These are phyloP conservation scores for Dicaeum eximium DNA, from an alignment of 2,113 vertebrate genomes.

Conservation along the genomic window DNA sequence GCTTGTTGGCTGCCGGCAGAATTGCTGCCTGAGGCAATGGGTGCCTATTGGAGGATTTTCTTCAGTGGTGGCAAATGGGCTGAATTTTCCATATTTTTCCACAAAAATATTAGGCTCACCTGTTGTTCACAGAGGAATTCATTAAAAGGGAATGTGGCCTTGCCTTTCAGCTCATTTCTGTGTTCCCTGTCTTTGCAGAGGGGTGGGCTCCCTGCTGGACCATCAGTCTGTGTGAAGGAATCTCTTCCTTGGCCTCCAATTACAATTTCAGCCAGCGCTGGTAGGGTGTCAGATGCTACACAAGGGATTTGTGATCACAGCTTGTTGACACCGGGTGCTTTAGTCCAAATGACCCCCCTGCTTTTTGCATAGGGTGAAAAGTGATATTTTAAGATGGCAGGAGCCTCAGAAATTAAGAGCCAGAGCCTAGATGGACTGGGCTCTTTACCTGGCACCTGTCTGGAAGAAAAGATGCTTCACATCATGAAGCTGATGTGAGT, in stretches of 20 bases:
- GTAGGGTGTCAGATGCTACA: not conserved
- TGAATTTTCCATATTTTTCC: not conserved
- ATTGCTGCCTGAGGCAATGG: accelerated
- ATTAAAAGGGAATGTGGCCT: accelerated
- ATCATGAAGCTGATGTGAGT: not conserved
- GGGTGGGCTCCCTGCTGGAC: not conserved
- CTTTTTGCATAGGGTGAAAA: not conserved
- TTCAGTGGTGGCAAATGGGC: not conserved
- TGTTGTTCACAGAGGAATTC: accelerated
- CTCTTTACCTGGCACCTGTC: not conserved
- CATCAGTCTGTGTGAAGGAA: accelerated
- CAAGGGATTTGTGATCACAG: not conserved
- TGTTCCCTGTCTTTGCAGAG: not conserved
- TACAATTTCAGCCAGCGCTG: not conserved
- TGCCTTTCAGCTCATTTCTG: accelerated
- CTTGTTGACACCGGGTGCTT: not conserved
- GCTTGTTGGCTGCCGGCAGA: accelerated
- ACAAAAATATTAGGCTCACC: not conserved
- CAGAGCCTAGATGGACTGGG: not conserved
- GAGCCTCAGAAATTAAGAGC: not conserved
- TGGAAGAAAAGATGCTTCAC: not conserved
- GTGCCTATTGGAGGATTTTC: not conserved
- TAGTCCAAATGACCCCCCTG: not conserved
- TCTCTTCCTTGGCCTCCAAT: accelerated
- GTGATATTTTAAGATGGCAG: not conserved